These are phyloP conservation scores for Scaptomyza hsui DNA, from an alignment of 1,140 invertebrate species.

Conservation along the genomic window DNA sequence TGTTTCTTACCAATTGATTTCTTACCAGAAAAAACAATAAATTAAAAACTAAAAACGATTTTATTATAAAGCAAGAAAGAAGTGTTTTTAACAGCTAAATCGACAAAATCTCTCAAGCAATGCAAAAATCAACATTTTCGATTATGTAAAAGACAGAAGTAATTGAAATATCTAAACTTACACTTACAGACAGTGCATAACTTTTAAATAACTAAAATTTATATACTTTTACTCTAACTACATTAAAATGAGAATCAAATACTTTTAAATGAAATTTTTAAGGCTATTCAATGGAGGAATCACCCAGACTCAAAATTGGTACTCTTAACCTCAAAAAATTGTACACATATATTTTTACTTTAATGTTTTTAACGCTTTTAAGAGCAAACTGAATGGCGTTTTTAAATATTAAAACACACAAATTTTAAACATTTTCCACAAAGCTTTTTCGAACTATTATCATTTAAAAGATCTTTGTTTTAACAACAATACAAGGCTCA, in stretches of 20 bases:
- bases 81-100: slow-evolving; percentile 33
- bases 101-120: not conserved
- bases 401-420: slow-evolving; percentile 58
- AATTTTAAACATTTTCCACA: slow-evolving; percentile 70
- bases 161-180: not conserved
- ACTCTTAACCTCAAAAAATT: slow-evolving; percentile 19
- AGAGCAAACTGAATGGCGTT: slow-evolving; percentile 60
- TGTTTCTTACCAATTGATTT: slow-evolving; percentile 46
- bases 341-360: slow-evolving; percentile 68
- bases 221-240: slow-evolving; percentile 55
- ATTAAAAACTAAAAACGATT: too few relatives aligned
- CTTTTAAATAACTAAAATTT: slow-evolving; percentile 56
- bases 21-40: too few relatives aligned
- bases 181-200: slow-evolving; percentile 32
- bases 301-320: slow-evolving; percentile 53
- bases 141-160: slow-evolving; percentile 14
- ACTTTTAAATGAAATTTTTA: slow-evolving; percentile 71
- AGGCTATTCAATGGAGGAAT: slow-evolving; percentile 44
- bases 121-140: slow-evolving; percentile 14
- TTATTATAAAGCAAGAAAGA: slow-evolving; percentile 13
- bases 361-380: slow-evolving; percentile 81
- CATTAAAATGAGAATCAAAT: slow-evolving; percentile 32
- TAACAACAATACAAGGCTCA: slow-evolving; percentile 36
- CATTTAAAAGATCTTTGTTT: slow-evolving; percentile 46
- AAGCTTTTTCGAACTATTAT: slow-evolving; percentile 58